Evolutionary conservation across 2,113 vertebrate genomes (phyloP).

Genomic region (Pygoscelis antarcticus): DNA sequence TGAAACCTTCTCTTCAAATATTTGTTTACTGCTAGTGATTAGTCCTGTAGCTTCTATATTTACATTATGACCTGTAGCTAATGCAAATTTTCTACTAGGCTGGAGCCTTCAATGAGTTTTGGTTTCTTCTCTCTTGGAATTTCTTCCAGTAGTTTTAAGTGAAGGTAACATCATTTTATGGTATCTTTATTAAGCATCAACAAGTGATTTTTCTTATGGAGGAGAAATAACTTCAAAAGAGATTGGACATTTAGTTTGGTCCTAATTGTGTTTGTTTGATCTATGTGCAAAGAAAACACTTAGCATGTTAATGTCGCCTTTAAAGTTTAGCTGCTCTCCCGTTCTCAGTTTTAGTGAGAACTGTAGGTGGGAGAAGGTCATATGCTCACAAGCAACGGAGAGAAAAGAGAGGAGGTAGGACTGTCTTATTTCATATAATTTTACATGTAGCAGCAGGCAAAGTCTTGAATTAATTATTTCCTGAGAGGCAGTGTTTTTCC

Average conservation of each 20-base stretch:
- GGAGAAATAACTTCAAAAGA: background rate
- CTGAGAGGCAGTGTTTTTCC: background rate
- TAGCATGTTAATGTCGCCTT: background rate
- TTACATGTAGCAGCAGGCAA: background rate
- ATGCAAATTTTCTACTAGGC: slow-evolving; percentile 1
- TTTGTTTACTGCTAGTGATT: slow-evolving; percentile 31
- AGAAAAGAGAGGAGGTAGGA: background rate
- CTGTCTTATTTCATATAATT: background rate
- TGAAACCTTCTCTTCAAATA: slow-evolving; percentile 38
- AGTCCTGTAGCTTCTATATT: background rate
- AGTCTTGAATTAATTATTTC: background rate
- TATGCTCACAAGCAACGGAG: background rate
- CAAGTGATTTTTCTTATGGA: background rate
- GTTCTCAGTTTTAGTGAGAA: background rate
- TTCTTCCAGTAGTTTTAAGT: background rate
- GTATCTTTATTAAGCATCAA: background rate
- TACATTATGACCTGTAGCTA: background rate
- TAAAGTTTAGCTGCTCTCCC: background rate
- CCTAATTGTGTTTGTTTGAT: background rate
- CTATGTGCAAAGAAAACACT: background rate
- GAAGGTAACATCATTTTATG: background rate
- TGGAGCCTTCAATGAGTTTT: background rate
- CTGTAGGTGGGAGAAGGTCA: background rate
- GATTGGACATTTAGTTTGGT: background rate
- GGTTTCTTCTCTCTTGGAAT: background rate